phyloP scores from a whole-genome alignment of 1,140 invertebrate species.

The Globodera rostochiensis region DNA sequence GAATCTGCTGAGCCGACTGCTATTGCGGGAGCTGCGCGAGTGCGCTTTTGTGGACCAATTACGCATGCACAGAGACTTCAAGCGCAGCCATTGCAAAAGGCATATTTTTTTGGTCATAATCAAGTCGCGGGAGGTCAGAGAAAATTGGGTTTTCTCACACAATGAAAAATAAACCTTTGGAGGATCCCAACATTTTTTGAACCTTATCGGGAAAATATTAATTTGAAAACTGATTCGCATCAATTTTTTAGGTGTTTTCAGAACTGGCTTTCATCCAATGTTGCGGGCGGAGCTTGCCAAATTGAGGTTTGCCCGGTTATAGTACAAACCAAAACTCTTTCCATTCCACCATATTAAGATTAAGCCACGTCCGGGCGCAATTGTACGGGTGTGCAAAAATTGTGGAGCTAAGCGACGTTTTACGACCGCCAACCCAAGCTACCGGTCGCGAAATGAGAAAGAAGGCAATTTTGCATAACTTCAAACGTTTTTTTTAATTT shows the following conservation, averaged over 20 bases:
- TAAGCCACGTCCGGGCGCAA: neutral
- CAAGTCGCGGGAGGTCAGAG: no score
- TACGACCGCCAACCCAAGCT: neutral
- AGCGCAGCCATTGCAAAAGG: slow-evolving; percentile 23
- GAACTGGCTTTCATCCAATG: neutral
- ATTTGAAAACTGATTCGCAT: neutral
- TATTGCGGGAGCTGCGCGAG: slow-evolving; percentile 13
- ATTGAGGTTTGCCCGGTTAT: neutral
- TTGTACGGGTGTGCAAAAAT: neutral
- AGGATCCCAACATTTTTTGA: no score
- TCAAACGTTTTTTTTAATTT: no score
- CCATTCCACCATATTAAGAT: neutral
- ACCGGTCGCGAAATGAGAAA: neutral
- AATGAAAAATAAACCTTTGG: no score
- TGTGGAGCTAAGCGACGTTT: neutral
- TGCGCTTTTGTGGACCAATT: slow-evolving; percentile 20
- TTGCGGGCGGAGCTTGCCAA: neutral
- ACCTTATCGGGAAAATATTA: neutral
- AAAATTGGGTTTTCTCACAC: no score
- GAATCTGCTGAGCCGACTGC: slow-evolving; percentile 12
- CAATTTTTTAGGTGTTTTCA: neutral
- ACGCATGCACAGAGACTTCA: slow-evolving; percentile 21
- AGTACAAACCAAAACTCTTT: neutral
- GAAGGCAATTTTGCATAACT: neutral
- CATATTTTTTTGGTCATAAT: neutral